These are phyloP conservation scores for Poecilia wingei DNA, from an alignment of 2,797 vertebrate genomes.

Conservation along the genomic window DNA sequence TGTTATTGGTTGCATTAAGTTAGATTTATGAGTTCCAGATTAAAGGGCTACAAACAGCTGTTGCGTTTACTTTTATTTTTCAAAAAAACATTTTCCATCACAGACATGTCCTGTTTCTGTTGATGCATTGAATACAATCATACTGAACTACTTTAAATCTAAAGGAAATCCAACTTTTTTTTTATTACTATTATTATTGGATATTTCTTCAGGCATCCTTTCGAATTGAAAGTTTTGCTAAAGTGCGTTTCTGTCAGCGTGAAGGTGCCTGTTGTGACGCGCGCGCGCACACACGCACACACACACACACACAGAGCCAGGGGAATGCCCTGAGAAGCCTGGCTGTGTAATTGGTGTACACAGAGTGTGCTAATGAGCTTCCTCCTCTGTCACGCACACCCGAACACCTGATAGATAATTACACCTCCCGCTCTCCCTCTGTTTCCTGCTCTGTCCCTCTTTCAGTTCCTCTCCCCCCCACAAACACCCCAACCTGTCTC, in stretches of 20 bases:
- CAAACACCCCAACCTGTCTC: slow-evolving; percentile 60
- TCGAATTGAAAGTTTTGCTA: not conserved
- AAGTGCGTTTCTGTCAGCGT: slow-evolving; percentile 2
- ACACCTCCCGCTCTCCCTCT: slow-evolving; percentile 74
- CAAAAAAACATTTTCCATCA: not conserved
- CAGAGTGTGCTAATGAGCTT: slow-evolving; percentile 83
- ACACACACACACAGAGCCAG: slow-evolving; percentile 53
- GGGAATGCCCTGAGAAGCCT: slow-evolving; percentile 78
- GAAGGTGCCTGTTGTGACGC: slow-evolving; percentile 19
- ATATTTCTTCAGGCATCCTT: not conserved
- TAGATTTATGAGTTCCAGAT: not conserved
- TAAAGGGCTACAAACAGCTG: not conserved
- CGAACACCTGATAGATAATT: slow-evolving; percentile 84
- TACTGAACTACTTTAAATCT: not conserved
- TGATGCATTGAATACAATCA: not conserved
- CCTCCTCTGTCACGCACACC: slow-evolving; percentile 83
- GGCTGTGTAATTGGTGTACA: slow-evolving; percentile 82
- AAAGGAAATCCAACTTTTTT: not conserved
- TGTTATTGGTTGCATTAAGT: not conserved
- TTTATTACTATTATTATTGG: not conserved
- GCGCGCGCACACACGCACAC: too few relatives aligned
- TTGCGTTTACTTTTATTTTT: not conserved
- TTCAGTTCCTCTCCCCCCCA: slow-evolving; percentile 44
- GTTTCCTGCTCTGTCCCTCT: slow-evolving; percentile 70
- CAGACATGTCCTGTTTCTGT: not conserved